Conservation (phyloP, 2,797 vertebrate genomes). For the Chrosomus eos region DNA sequence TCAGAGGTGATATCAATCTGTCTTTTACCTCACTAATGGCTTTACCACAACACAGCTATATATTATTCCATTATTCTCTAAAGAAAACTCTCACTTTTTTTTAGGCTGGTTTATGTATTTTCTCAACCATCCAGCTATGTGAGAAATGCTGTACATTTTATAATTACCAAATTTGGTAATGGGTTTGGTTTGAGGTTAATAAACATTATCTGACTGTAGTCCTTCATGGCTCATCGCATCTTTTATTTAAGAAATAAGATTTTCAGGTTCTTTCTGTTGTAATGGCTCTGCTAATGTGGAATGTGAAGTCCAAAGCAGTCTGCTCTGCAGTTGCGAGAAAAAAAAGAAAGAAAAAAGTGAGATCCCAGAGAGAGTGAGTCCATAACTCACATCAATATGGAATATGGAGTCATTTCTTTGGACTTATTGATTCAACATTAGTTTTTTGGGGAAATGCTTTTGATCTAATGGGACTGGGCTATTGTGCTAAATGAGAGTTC, state of each 20-base stretch:
- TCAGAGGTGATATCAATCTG: constrained; percentile 41
- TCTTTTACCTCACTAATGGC: constrained; percentile 61
- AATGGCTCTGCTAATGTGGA: constrained; percentile 37
- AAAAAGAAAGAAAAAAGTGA: constrained; percentile 7
- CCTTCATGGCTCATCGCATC: not conserved
- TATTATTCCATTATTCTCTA: constrained; percentile 39
- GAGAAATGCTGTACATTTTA: not conserved
- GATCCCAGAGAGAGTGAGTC: constrained; percentile 9
- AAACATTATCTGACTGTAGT: not conserved
- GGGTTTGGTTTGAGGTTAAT: not conserved
- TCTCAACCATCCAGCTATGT: not conserved
- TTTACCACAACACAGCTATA: constrained; percentile 46
- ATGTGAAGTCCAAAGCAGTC: constrained; percentile 32
- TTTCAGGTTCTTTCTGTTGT: constrained; percentile 13
- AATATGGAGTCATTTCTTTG: not conserved
- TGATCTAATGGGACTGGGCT: not conserved
- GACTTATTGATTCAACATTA: not conserved
- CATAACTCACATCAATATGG: constrained; percentile 5
- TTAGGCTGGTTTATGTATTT: constrained; percentile 5
- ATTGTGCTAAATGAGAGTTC: not conserved
- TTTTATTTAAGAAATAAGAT: not conserved
- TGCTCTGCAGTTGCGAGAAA: constrained; percentile 8
- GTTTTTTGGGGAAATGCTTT: not conserved
- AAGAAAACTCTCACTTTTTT: not conserved
- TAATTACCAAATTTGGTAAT: not conserved